A percentile compares a stretch with the other conserved stretches of the same genome.
Conservation (phyloP, 2,797 vertebrate genomes). For the Sphenodon punctatus region DNA sequence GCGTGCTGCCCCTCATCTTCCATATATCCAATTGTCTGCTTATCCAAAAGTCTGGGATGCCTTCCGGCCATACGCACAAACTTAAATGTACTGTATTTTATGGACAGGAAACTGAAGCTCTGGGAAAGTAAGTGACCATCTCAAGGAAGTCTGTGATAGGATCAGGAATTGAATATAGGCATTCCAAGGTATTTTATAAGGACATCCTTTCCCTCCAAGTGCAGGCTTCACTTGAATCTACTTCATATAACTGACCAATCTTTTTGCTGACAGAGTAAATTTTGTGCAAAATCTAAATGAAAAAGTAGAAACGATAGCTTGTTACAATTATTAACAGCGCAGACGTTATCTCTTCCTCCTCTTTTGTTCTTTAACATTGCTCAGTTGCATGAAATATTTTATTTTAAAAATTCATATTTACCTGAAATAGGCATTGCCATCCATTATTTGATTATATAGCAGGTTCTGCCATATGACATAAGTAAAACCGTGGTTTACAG, state of each 20-base stretch:
- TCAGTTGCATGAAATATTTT: not conserved
- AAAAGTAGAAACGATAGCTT: not conserved
- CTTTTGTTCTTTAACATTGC: not conserved
- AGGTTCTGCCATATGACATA: no score
- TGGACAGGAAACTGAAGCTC: not conserved
- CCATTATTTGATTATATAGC: not conserved
- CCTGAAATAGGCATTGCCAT: not conserved
- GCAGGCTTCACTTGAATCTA: not conserved
- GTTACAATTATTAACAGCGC: not conserved
- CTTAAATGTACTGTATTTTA: no score
- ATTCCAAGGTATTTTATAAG: not conserved
- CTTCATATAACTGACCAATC: not conserved
- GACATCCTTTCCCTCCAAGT: not conserved
- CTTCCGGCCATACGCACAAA: no score
- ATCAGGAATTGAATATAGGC: not conserved
- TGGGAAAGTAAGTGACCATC: not conserved
- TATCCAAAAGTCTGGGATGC: no score
- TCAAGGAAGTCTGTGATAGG: not conserved
- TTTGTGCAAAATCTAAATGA: not conserved
- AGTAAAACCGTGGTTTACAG: not conserved
- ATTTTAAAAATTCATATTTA: not conserved
- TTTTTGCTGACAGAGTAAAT: not conserved
- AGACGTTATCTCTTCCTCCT: not conserved
- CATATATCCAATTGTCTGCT: no score
- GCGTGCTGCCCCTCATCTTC: no score